Evolutionary conservation across 2,113 vertebrate species (phyloP).

Genomic region (Ceuthmochares aereus): DNA sequence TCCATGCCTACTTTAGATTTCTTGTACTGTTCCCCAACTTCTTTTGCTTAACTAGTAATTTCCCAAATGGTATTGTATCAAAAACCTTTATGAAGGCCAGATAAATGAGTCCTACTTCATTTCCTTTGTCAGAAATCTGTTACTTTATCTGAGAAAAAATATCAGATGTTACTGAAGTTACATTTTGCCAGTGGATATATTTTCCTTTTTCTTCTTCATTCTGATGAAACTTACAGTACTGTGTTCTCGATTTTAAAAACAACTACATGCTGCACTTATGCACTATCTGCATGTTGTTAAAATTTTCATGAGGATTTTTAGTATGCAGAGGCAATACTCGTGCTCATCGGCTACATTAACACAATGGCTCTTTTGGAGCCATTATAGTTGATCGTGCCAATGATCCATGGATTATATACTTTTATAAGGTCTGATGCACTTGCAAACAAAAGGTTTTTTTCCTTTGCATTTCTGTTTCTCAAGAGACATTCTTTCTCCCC

Average conservation of each 20-base stretch:
- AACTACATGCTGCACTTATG: constrained; percentile 18
- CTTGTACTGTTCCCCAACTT: constrained; percentile 2
- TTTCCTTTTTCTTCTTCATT: constrained; percentile 23
- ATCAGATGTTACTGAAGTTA: constrained; percentile 11
- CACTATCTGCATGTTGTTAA: constrained; percentile 51
- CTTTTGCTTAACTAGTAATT: constrained; percentile 41
- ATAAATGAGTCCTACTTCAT: constrained; percentile 38
- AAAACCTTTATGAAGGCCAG: constrained; percentile 41
- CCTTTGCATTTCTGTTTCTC: constrained; percentile 71
- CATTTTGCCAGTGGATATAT: constrained; percentile 41
- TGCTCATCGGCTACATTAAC: constrained; percentile 72
- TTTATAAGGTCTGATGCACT: constrained; percentile 73
- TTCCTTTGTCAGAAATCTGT: constrained; percentile 38
- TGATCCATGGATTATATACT: constrained; percentile 75
- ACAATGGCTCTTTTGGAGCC: constrained; percentile 76
- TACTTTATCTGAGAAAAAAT: constrained; percentile 11
- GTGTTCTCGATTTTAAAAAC: constrained; percentile 6
- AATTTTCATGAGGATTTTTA: constrained; percentile 70
- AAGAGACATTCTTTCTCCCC: neutral
- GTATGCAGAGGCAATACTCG: constrained; percentile 57
- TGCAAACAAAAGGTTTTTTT: constrained; percentile 71
- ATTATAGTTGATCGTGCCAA: constrained; percentile 67
- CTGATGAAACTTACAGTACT: constrained; percentile 18
- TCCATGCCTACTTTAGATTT: constrained; percentile 39
- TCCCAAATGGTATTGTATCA: constrained; percentile 51